Percentiles rank a stretch among this genome's conserved stretches.
phyloP scores from a whole-genome alignment of 2,888 invertebrate species.

The Tipula vernalis region DNA sequence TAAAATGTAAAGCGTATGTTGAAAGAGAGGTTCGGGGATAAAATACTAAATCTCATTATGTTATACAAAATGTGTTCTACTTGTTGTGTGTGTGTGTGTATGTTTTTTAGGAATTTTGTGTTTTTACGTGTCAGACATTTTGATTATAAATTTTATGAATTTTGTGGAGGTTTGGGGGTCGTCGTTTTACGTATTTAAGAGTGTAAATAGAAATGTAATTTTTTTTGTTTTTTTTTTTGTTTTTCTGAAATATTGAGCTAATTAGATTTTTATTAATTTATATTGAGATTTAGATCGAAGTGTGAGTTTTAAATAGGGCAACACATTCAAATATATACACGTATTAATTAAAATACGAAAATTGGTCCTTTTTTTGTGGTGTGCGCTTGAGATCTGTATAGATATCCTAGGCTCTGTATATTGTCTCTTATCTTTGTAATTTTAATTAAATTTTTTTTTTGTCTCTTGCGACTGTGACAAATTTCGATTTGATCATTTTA shows the following conservation, averaged over 20 bases:
- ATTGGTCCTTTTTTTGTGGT: not conserved
- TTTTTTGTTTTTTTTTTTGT: not conserved
- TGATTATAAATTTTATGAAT: not conserved
- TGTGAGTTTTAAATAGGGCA: not conserved
- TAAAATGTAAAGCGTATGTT: not conserved
- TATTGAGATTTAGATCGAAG: not conserved
- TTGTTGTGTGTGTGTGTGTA: not conserved
- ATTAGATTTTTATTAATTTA: not conserved
- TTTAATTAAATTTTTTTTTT: not conserved
- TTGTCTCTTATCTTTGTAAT: not conserved
- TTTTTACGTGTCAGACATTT: constrained; percentile 4
- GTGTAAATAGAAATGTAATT: not conserved
- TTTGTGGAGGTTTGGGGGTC: not conserved
- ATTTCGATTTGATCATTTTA: not conserved
- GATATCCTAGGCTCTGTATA: not conserved
- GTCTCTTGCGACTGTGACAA: not conserved
- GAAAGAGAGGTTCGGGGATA: not conserved
- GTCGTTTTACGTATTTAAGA: not conserved
- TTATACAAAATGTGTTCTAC: not conserved
- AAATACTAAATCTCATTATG: not conserved
- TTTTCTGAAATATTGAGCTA: not conserved
- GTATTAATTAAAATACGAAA: not conserved
- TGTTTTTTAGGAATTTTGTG: not conserved
- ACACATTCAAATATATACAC: not conserved
- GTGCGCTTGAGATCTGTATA: not conserved